Base-by-base conservation (phyloP, 2,888 invertebrate species). In the Ichneumon xanthorius region DNA sequence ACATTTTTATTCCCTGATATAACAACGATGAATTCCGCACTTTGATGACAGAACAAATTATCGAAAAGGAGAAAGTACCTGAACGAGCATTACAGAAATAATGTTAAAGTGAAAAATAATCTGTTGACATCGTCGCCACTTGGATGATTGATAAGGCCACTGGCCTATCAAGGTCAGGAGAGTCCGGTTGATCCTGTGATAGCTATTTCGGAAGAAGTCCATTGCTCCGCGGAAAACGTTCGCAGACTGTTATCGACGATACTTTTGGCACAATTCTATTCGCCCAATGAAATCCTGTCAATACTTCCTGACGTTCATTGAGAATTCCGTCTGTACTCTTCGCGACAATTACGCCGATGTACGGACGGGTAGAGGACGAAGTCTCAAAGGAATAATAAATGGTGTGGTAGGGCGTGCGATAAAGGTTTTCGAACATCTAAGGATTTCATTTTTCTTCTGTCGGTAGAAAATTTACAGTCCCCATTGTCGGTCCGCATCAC, bases 1-100 rank as follows among this genome's bases (percentile, higher is more conserved):
- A 78, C 78, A 81, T 53, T 79, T 83, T 78, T 84, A 72, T 55
- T 33, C 33, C 61, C 61, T 61, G 61, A 61, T 30, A 16, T 26
- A 9, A 30, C 30, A 16, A 61, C 2, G 30, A 61, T 30, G 16
- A n/a, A 61, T n/a, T 16, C 5, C 14, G 14, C 61, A 30, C 30
- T 61, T 33, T 30, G 61, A 22, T 4, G 11, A 61, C 30, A 16
- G 33, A 45, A 45, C n/a, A 22, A 33, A 61, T 30, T 5, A 61
- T 30, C 26, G 1, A 4, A 30, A 33, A 4, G n/a, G 16, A 33
- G 14, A 11, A 14, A 33, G 14, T 61, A 61, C 61, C 61, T 61
- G 61, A 16, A 33, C 26, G 16, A 61, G 14, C 61, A 61, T 61
- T 14, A 61, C 30, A 30, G 61, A 72, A 19, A 55, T 14, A 16